Percentiles rank a stretch among this genome's conserved stretches.
Conservation (phyloP, 2,113 vertebrate genomes). For the Platichthys stellatus region DNA sequence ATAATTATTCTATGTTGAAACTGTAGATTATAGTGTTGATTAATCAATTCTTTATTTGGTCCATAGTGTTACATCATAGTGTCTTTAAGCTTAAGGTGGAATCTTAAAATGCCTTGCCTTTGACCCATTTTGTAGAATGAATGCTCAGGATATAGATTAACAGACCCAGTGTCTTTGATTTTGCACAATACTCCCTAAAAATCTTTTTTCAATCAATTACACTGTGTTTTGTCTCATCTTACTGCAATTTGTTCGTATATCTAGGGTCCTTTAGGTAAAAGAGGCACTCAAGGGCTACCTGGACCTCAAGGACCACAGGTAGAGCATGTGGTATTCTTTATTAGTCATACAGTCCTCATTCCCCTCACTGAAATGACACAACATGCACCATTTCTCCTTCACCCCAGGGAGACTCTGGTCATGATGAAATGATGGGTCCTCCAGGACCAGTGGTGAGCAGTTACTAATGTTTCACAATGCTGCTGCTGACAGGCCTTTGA, state of each 20-base stretch:
- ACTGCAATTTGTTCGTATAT: background rate
- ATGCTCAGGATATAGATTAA: too few relatives aligned
- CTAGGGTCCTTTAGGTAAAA: slow-evolving; percentile 80
- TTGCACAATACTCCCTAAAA: too few relatives aligned
- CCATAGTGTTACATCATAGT: too few relatives aligned
- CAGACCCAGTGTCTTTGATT: too few relatives aligned
- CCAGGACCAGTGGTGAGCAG: slow-evolving; percentile 80
- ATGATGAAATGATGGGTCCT: slow-evolving; percentile 75
- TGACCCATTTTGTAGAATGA: too few relatives aligned
- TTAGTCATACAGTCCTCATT: background rate
- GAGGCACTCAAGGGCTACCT: slow-evolving; percentile 77
- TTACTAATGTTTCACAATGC: background rate
- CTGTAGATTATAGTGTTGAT: too few relatives aligned
- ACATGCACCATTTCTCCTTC: background rate
- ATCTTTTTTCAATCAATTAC: too few relatives aligned
- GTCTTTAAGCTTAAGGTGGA: too few relatives aligned
- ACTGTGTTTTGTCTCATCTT: too few relatives aligned
- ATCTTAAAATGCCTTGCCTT: too few relatives aligned
- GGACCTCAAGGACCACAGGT: slow-evolving; percentile 80
- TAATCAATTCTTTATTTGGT: too few relatives aligned
- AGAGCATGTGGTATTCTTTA: slow-evolving; percentile 26
- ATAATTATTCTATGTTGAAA: too few relatives aligned
- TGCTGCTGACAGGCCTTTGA: background rate
- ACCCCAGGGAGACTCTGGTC: slow-evolving; percentile 82
- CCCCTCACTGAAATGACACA: background rate